phyloP scores from a whole-genome alignment of 2,797 vertebrate species.

The Betta splendens region DNA sequence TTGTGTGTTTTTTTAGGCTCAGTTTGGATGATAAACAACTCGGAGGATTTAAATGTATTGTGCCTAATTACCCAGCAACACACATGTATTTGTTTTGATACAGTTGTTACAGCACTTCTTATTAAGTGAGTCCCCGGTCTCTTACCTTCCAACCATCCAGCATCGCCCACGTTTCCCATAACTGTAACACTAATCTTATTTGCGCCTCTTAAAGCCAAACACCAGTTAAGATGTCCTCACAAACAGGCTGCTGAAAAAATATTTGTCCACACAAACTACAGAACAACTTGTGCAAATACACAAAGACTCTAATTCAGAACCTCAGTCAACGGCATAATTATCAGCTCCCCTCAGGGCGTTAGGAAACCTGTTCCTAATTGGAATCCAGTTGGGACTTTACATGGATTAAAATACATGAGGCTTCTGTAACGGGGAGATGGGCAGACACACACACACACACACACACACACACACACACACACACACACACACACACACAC shows the following conservation, averaged over 20 bases:
- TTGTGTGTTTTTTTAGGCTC: conserved; percentile 19
- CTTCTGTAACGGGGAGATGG: conserved; percentile 69
- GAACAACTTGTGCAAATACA: conserved; percentile 20
- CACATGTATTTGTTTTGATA: conserved; percentile 31
- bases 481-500: conserved; percentile 40
- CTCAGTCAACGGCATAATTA: conserved; percentile 84
- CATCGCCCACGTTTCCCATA: no score
- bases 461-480: no score
- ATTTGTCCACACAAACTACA: conserved; percentile 2
- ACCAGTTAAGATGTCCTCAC: background rate
- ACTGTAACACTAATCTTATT: background rate
- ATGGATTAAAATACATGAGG: conserved; percentile 83
- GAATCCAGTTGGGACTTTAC: conserved; percentile 82
- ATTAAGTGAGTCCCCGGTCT: background rate
- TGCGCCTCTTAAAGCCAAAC: background rate
- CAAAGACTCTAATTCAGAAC: conserved; percentile 71
- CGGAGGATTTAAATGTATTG: conserved; percentile 62
- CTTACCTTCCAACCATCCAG: background rate
- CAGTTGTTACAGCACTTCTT: conserved; percentile 1
- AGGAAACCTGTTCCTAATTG: conserved; percentile 85
- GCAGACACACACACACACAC: conserved; percentile 33
- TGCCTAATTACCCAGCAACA: conserved; percentile 71
- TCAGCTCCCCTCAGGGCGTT: conserved; percentile 77
- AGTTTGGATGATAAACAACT: conserved; percentile 62
- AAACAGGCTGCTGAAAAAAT: background rate